phyloP scores from a whole-genome alignment of 2,888 invertebrate species.

The Perdita meconis region DNA sequence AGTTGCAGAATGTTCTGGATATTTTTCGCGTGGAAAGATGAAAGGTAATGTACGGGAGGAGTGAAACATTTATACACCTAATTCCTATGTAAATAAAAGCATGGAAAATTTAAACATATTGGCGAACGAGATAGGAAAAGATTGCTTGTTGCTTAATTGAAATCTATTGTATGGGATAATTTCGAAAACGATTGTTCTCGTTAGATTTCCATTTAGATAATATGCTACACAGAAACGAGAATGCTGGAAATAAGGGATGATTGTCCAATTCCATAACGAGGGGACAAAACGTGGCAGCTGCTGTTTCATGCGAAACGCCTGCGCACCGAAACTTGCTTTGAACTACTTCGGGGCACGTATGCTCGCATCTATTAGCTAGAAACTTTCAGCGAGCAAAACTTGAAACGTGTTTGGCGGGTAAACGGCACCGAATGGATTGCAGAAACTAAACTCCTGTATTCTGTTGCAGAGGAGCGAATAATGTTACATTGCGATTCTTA shows the following conservation, averaged over 20 bases:
- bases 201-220: no score
- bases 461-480: conserved; percentile 27
- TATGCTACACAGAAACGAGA: neutral
- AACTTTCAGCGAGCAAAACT: conserved; percentile 33
- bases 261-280: conserved; percentile 21
- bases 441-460: conserved; percentile 33
- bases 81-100: no score
- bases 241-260: neutral
- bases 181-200: no score
- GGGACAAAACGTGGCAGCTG: conserved; percentile 21
- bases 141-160: no score
- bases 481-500: conserved; percentile 26
- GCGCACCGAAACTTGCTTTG: conserved; percentile 22
- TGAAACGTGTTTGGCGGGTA: conserved; percentile 21
- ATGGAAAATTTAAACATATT: no score
- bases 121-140: no score
- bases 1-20: no score
- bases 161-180: no score
- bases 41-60: no score
- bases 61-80: no score
- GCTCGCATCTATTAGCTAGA: conserved; percentile 38
- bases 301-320: conserved; percentile 23
- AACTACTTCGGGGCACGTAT: conserved; percentile 38
- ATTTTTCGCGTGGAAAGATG: neutral
- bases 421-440: conserved; percentile 36